Evolutionary conservation across 2,113 vertebrate species (phyloP).

Genomic region (Neopipo cinnamomea): DNA sequence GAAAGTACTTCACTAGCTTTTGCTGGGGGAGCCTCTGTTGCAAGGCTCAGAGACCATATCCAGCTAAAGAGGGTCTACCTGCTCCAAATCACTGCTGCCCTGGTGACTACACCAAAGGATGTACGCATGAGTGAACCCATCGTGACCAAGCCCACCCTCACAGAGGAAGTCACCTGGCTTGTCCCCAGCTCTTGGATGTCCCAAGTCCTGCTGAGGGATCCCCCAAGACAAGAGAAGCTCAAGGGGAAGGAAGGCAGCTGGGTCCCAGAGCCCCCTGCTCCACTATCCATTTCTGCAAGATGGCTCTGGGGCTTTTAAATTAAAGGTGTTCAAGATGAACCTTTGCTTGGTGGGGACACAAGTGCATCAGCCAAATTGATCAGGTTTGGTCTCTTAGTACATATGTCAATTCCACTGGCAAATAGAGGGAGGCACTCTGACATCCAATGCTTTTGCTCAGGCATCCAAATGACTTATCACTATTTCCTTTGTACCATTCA

Average conservation of each 20-base stretch:
- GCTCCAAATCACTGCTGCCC: background rate
- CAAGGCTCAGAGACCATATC: background rate
- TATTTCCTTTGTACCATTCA: background rate
- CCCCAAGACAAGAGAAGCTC: background rate
- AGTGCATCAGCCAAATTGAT: background rate
- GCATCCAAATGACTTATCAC: background rate
- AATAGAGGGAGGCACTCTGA: background rate
- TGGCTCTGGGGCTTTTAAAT: background rate
- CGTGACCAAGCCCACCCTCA: background rate
- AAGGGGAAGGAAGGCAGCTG: background rate
- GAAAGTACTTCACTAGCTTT: background rate
- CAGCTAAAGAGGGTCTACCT: background rate
- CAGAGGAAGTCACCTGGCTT: background rate
- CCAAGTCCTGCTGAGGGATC: background rate
- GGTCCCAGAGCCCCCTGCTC: background rate
- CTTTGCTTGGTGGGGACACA: background rate
- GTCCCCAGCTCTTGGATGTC: background rate
- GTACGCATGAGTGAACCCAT: background rate
- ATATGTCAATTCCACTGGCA: background rate
- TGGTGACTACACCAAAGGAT: background rate
- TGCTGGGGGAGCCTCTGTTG: background rate
- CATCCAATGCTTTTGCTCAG: background rate
- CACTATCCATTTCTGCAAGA: background rate
- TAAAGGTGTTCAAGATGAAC: background rate
- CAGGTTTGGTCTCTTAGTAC: background rate